Evolutionary conservation across 2,888 invertebrate genomes (phyloP), one percentile per base, ranked within the genome.

Genomic region (Aleiodes testaceus): DNA sequence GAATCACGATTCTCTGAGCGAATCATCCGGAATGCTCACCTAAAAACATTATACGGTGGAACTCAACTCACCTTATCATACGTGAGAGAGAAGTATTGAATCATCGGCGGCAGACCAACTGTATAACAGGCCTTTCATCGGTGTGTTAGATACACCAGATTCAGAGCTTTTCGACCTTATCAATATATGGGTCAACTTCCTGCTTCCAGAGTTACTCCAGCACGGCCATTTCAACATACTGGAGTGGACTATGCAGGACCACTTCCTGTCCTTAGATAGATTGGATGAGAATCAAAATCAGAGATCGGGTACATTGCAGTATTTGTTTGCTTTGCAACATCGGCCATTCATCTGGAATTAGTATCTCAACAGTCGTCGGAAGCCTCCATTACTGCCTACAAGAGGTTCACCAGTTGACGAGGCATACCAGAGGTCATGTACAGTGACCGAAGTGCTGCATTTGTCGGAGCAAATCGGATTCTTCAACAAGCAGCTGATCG

Each of bases 211-310:
- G 66, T 78, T 11, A 66, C 63, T 7, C 74, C 74, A 11, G 69
- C 73, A 12, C 67, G 74, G 1, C 55, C 77, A 1, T 80, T 78
- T 52, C 14, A 20, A 1, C 67, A 69, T 14, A 70, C 75, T 0
- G 79, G 77, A 5, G 53, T 81, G 0, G 77, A 79, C 44, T 80
- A 79, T 22, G 78, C 79, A 1, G 79, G 77, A 5, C 80, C 79
- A 1, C 42, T 78, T 63, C 30, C 42, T 0, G 6, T 80, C 7
- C 70, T 71, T 3, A 67, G 74, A 0, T 71, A 53, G 47, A 66
- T 45, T 74, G 18, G n/a, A n/a, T n/a, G n/a, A n/a, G n/a, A n/a
- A n/a, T n/a, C n/a, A n/a, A n/a, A n/a, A n/a, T n/a, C n/a, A n/a
- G n/a, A n/a, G n/a, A n/a, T n/a, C n/a, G n/a, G n/a, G n/a, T n/a